A percentile compares a stretch with the other conserved stretches of the same genome.
phyloP scores from a whole-genome alignment of 2,797 vertebrate species.

The Anniella stebbinsi region DNA sequence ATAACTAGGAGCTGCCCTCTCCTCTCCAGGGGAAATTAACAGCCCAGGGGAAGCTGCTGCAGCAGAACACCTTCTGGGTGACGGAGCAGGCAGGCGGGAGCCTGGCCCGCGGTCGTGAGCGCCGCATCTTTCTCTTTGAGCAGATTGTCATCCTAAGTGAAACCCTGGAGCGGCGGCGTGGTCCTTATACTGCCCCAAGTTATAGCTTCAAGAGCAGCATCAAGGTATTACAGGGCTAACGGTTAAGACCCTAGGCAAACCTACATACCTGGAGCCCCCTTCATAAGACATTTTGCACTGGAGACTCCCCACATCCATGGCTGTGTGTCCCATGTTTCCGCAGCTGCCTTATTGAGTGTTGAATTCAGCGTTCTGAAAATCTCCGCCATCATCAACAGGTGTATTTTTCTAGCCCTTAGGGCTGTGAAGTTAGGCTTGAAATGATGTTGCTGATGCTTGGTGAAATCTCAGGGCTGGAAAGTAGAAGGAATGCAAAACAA shows the following conservation, averaged over 20 bases:
- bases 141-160: slow-evolving; percentile 95
- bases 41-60: slow-evolving; percentile 92
- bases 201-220: slow-evolving; percentile 94
- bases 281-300: background rate
- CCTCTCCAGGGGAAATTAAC: slow-evolving; percentile 90
- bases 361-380: background rate
- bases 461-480: background rate
- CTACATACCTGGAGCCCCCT: background rate
- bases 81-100: slow-evolving; percentile 88
- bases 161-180: slow-evolving; percentile 88
- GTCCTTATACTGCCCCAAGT: slow-evolving; percentile 87
- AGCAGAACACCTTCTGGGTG: slow-evolving; percentile 93
- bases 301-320: background rate
- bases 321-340: background rate
- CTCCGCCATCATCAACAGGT: background rate
- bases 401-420: background rate
- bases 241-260: background rate
- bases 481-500: background rate
- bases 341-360: background rate
- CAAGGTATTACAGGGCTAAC: slow-evolving; percentile 78
- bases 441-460: background rate
- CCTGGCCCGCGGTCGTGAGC: slow-evolving; percentile 88
- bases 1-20: background rate
- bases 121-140: slow-evolving; percentile 93
- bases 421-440: background rate